Base-by-base conservation (phyloP, 2,888 invertebrate species). In the Buathra laborator region DNA sequence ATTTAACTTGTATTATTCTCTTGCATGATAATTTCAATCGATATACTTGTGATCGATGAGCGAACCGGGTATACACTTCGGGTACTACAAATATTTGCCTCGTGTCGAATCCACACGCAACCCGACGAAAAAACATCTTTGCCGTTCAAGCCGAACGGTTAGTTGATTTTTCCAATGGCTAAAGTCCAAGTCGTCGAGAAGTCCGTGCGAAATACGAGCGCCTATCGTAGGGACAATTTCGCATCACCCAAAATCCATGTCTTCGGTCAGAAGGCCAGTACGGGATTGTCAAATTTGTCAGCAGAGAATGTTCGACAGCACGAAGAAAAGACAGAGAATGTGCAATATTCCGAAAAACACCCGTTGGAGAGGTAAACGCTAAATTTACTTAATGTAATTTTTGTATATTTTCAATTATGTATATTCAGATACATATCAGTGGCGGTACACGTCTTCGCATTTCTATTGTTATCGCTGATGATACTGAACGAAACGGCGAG, bases 401-500 rank as follows among this genome's bases (percentile, higher is more conserved):
- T 19, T 10, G 12, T 2, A 43, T 44, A 24, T 68, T 14, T 12
- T 1, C 4, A 68, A 68, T 68, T 48, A 46, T 29, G 14, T 48
- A 53, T 43, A 68, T 84, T 76, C 74, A 86, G 84, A 37, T 78
- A 79, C 48, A 59, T 87, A 48, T 79, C 68, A 68, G 51, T 74
- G 32, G 9, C n/a, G 6, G 75, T 86, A 10, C 78, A 66, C 9
- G 3, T 80, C 2, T 10, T 75, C 9, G 74, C 84, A 9, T 32
- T 86, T 16, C 2, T 48, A n/a, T 14, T 72, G 29, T 19, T 81
- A 16, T 32, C 66, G 9, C 66, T 75, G 12, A 87, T 86, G 84
- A 86, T 88, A 43, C 3, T 81, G 1, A 74, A 86, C 3, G 75
- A 86, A 32, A 90, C 90, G 3, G 16, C 85, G 14, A 89, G 88